A percentile compares a stretch with the other conserved stretches of the same genome.
Conservation (phyloP, 2,797 vertebrate species). For the Cetoscarus ocellatus region DNA sequence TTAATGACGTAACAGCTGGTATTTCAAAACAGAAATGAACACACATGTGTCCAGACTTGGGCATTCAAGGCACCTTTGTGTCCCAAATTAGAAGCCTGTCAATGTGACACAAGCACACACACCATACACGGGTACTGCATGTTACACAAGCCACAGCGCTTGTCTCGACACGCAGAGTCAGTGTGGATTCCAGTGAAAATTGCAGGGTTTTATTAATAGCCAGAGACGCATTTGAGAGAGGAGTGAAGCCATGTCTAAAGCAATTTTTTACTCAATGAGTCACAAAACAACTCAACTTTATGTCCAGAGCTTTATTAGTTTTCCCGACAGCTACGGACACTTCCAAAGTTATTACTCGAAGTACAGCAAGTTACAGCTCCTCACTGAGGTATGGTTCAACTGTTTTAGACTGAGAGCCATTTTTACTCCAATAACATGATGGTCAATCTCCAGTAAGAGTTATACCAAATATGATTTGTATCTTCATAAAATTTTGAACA, state of each 20-base stretch:
- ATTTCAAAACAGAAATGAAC: slow-evolving; percentile 10
- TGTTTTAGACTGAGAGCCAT: no score
- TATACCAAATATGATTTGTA: no score
- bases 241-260: slow-evolving; percentile 29
- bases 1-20: slow-evolving; percentile 1
- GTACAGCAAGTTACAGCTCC: no score
- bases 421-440: no score
- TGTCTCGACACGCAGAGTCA: slow-evolving; percentile 79
- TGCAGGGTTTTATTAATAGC: slow-evolving; percentile 85
- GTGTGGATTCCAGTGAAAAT: slow-evolving; percentile 84
- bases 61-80: slow-evolving; percentile 39
- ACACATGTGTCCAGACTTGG: slow-evolving; percentile 57
- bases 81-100: slow-evolving; percentile 62
- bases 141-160: slow-evolving; percentile 71
- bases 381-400: no score
- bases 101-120: slow-evolving; percentile 55
- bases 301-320: background rate
- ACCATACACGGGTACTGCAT: slow-evolving; percentile 48
- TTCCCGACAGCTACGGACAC: background rate
- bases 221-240: slow-evolving; percentile 60
- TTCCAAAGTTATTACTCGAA: no score
- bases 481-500: no score
- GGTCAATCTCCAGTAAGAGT: no score
- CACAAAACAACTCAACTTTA: slow-evolving; percentile 4
- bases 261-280: background rate